Base-by-base conservation (phyloP, 2,113 vertebrate genomes). In the Cichladusa arquata region DNA sequence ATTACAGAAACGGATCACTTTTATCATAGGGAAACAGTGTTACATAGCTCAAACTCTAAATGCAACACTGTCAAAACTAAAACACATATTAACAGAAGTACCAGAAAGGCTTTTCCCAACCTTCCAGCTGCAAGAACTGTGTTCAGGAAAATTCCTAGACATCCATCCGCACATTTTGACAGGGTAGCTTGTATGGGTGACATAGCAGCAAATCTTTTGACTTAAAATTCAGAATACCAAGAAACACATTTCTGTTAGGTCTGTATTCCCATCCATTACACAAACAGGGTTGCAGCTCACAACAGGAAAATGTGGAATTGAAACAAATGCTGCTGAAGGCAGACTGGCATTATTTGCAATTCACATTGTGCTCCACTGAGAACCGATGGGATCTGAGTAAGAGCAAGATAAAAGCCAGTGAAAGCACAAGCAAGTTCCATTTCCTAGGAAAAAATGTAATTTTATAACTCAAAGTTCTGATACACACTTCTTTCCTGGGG, bases 231-330 rank as follows among this genome's bases (percentile, higher is more conserved):
- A 69, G 22, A 72, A 69, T 15, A 77, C n/a, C 18, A 48, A 82
- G 66, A n/a, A 77, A 34, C 20, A 53, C 22, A 3, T 79, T 83
- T 57, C n/a, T 86, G 6, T 33, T 82, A 34, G 22, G 50, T 36
- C 54, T 56, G 5, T 29, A 22, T 69, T 76, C 58, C 36, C 33
- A 80, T 87, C 71, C 54, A 9, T 48, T 88, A 62, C 25, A 42
- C 71, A 61, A 93, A 69, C 12, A 50, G 16, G 20, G 24, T 25
- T 77, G 47, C 36, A 50, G 48, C 56, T 92, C 82, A 34, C 86
- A 81, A 86, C 62, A 88, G 92, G 90, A 94, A 90, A 78, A 66
- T 1, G 42, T 73, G 91, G 92, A 93, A 94, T 50, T 88, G 66
- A 73, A 90, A 77, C 42, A 88, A 92, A 38, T 9, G 62, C 72